phyloP scores from a whole-genome alignment of 2,888 invertebrate genomes.

The Ennomos erosarius region DNA sequence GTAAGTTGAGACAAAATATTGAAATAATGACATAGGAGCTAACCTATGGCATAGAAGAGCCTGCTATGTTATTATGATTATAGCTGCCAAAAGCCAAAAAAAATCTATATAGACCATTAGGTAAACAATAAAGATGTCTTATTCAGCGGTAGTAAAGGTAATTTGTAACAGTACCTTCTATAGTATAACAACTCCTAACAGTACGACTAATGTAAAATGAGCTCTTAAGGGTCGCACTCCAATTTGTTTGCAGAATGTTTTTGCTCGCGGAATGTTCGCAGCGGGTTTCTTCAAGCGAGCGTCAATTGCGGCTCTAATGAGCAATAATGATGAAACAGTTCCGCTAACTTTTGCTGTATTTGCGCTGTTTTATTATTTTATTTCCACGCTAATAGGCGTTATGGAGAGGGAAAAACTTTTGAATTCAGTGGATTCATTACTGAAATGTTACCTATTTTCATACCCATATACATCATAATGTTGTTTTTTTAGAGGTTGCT shows the following conservation, averaged over 20 bases:
- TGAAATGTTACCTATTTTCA: not conserved
- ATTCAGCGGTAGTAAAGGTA: too few species aligned
- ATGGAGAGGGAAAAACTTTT: conserved; percentile 27
- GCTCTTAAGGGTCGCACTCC: conserved; percentile 49
- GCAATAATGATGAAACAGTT: conserved; percentile 75
- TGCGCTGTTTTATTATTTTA: conserved; percentile 50
- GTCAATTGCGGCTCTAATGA: conserved; percentile 78
- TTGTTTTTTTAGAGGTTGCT: too few species aligned
- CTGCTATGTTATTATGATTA: too few species aligned
- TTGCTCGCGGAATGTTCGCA: conserved; percentile 42
- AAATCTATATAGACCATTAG: too few species aligned
- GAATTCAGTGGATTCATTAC: conserved; percentile 20
- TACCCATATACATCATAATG: too few species aligned
- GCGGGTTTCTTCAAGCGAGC: conserved; percentile 67
- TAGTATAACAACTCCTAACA: conserved; percentile 1
- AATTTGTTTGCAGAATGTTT: conserved; percentile 67
- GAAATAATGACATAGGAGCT: too few species aligned
- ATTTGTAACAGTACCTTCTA: not conserved
- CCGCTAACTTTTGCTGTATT: conserved; percentile 48
- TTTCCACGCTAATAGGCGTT: conserved; percentile 48
- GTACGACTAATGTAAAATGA: conserved; percentile 25
- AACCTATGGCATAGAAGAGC: too few species aligned
- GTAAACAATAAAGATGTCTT: too few species aligned
- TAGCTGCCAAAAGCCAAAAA: too few species aligned
- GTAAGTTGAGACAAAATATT: conserved; percentile 27